Base-by-base conservation (phyloP, 2,888 invertebrate species). In the Orthosia incerta region DNA sequence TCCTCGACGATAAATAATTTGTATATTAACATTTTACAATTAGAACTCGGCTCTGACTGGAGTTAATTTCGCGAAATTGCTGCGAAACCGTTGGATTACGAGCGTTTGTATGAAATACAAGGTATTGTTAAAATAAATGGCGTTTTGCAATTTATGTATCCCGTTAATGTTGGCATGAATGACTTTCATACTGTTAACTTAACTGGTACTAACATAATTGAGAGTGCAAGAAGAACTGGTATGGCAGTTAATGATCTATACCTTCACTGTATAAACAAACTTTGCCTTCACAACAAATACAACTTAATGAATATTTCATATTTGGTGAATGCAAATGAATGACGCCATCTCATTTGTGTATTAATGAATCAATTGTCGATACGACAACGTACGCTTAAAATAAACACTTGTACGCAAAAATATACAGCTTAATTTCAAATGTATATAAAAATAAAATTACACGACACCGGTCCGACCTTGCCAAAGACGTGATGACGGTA, bases 401-500 rank as follows among this genome's bases (percentile, higher is more conserved):
- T 69, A 60, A 66, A 31, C 46, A 66, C 20, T 26, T 45, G n/a
- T 20, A 18, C 12, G 53, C 23, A 15, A 51, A 62, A 60, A 53
- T 51, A 65, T 20, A 26, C 18, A 51, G 12, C 12, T 45, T 53
- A 39, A 69, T 69, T 69, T 63, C n/a, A 39, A 48, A 31, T 9
- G 67, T 60, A 60, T 71, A 76, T 66, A 66, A 71, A 81, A 61
- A 84, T 48, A 80, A 65, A 75, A 48, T 61, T n/a, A 56, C 61
- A 45, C 20, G 73, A 72, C 18, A 91, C 92, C 91, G 92, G 91
- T 87, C 89, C 89, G 89, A 90, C 91, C 88, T 87, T 84, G 82
- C 51, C 67, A 83, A 83, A 66, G 71, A 63, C 56, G 26, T 62
- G 59, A 69, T 62, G 59, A 69, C 70, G 76, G 75, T 76, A 63